Percentiles rank a stretch among this genome's conserved stretches.
These are phyloP conservation scores for Phlogophora meticulosa DNA, from an alignment of 2,888 invertebrate species.

Conservation along the genomic window DNA sequence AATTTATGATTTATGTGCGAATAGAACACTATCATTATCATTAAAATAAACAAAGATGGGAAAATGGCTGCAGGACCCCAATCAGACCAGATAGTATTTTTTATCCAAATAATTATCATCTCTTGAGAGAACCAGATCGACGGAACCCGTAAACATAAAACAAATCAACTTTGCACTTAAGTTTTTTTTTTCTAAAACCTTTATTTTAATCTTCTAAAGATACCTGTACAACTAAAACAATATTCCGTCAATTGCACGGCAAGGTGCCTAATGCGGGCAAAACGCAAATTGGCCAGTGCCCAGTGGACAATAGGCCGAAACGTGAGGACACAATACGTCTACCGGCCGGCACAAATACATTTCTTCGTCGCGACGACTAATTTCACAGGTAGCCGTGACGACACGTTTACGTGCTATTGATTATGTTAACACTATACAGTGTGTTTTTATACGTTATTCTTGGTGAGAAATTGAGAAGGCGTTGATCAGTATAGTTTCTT, in stretches of 20 bases:
- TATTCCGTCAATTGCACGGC: constrained; percentile 84
- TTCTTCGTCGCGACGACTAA: constrained; percentile 77
- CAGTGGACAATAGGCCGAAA: constrained; percentile 74
- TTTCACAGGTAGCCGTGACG: constrained; percentile 81
- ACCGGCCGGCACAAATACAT: constrained; percentile 68
- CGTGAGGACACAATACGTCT: constrained; percentile 83
- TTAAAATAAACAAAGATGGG: too few relatives aligned
- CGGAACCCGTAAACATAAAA: constrained; percentile 38
- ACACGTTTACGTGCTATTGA: constrained; percentile 80
- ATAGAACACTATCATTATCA: too few relatives aligned
- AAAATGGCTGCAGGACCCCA: too few relatives aligned
- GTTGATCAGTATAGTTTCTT: constrained; percentile 11
- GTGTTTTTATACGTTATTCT: constrained; percentile 48
- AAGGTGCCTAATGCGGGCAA: constrained; percentile 76
- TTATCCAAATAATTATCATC: not conserved
- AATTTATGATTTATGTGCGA: too few relatives aligned
- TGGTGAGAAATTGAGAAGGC: constrained; percentile 48
- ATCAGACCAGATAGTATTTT: too few relatives aligned
- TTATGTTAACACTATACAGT: constrained; percentile 41
- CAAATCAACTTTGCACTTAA: constrained; percentile 20
- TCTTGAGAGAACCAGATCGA: not conserved
- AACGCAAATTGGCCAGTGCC: constrained; percentile 72
- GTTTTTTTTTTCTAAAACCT: constrained; percentile 15
- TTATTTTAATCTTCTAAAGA: constrained; percentile 61
- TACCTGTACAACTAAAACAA: constrained; percentile 88